phyloP scores from a whole-genome alignment of 1,140 invertebrate species.

The Scaptomyza pallida region DNA sequence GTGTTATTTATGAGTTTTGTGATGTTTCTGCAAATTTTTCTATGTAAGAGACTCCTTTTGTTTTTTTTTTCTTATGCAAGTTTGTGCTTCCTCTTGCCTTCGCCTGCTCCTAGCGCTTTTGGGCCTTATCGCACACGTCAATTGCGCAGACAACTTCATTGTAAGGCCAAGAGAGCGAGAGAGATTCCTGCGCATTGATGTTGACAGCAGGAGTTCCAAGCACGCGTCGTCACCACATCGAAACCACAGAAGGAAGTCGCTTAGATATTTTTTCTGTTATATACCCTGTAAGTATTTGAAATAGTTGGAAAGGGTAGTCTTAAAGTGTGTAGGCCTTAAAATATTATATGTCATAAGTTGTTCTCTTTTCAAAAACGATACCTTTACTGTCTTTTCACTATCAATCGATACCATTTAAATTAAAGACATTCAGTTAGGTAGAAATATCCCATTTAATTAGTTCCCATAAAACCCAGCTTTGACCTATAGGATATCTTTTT shows the following conservation, averaged over 20 bases:
- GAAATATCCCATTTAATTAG: too few species aligned
- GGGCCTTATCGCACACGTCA: slow-evolving; percentile 69
- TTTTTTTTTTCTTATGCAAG: slow-evolving; percentile 18
- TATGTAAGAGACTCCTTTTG: slow-evolving; percentile 63
- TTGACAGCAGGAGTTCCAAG: slow-evolving; percentile 79
- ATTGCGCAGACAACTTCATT: slow-evolving; percentile 81
- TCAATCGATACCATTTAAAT: too few species aligned
- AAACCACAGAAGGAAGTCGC: slow-evolving; percentile 46
- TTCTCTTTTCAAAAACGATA: too few species aligned
- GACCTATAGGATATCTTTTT: too few species aligned
- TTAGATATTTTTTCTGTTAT: background rate
- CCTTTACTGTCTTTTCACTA: too few species aligned
- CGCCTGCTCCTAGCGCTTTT: background rate
- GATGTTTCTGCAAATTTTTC: slow-evolving; percentile 82
- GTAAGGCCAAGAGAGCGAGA: slow-evolving; percentile 35
- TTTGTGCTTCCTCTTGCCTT: slow-evolving; percentile 17
- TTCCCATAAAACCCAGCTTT: too few species aligned
- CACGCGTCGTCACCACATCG: slow-evolving; percentile 50
- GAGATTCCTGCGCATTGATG: slow-evolving; percentile 74
- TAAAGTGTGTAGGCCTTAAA: too few species aligned
- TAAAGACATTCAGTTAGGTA: too few species aligned
- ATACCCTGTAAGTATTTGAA: too few species aligned
- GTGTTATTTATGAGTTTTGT: slow-evolving; percentile 81
- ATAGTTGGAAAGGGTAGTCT: too few species aligned
- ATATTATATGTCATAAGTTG: too few species aligned